Percentiles rank a stretch among this genome's conserved stretches.
Conservation (phyloP, 2,888 invertebrate species). For the Brachynemurus nebulosus region DNA sequence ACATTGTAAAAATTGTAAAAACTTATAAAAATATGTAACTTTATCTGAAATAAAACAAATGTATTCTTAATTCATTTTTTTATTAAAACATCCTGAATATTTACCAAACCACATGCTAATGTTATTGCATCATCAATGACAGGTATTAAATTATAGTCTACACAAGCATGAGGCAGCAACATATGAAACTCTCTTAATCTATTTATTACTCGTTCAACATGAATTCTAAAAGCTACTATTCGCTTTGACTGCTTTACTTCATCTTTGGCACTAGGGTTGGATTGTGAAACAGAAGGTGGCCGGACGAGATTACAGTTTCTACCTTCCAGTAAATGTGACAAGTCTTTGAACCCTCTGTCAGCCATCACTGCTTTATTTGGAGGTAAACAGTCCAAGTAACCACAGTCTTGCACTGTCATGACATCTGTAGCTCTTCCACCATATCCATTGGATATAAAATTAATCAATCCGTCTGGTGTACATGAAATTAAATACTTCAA, state of each 20-base stretch:
- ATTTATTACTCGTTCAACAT: constrained; percentile 11
- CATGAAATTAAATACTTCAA: not conserved
- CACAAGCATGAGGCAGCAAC: constrained; percentile 7
- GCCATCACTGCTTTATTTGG: constrained; percentile 2
- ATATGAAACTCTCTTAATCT: constrained; percentile 11
- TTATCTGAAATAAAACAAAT: constrained; percentile 1
- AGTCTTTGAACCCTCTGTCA: constrained; percentile 3
- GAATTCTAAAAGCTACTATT: constrained; percentile 11
- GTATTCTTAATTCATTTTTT: not conserved
- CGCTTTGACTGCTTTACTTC: not conserved
- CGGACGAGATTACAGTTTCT: not conserved
- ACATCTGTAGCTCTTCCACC: not conserved
- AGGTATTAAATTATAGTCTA: constrained; percentile 1
- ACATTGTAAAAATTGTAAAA: not conserved
- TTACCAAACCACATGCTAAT: constrained; percentile 7
- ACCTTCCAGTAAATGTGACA: not conserved
- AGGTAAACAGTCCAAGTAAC: constrained; percentile 2
- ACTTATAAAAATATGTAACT: not conserved
- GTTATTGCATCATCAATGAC: constrained; percentile 8
- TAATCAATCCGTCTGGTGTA: not conserved
- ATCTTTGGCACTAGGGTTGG: not conserved
- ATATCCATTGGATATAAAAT: not conserved
- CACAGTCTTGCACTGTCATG: not conserved
- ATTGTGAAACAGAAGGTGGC: not conserved
- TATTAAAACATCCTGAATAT: constrained; percentile 1